Evolutionary conservation across 2,888 invertebrate genomes (phyloP), one percentile per base, ranked within the genome.

Genomic region (Chymomyza amoena): DNA sequence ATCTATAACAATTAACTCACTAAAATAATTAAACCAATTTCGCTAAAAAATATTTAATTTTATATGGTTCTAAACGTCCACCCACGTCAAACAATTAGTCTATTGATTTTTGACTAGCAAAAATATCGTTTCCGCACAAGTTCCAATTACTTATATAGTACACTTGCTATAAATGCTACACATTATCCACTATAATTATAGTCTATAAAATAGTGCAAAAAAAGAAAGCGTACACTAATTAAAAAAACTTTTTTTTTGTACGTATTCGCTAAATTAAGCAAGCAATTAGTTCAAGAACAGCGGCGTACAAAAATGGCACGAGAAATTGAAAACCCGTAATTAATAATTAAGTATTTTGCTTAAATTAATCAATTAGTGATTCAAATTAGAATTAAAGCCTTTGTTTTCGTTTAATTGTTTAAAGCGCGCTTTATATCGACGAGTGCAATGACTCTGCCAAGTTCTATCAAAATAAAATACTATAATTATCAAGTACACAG

Each of bases 371-470:
- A 57, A 57, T 57, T 57, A 57, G 18, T 20, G 28, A 57, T 18
- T 57, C 25, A 45, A 45, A 45, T 45, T 45, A 45, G 39, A 13
- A 45, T 13, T 13, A 45, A 45, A 45, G 39, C 39, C 39, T 45
- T 45, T 45, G 39, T 45, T 45, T 10, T 7, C n/a, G 10, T 13
- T 45, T 45, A 10, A 45, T 45, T 45, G 39, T 45, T 45, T 4
- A 5, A 15, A 45, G 9, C 36, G 9, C 2, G 36, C 36, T 54
- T 71, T 69, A 66, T 64, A 50, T 51, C 54, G 56, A 72, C 54
- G 56, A 72, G 54, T 60, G 70, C 73, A 70, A 64, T 61, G 72
- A 73, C 72, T 72, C 36, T 13, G 66, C 64, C 67, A 75, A 77
- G 73, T 57, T 70, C 66, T 57, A 16, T 61, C 56, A 45, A 51